Evolutionary conservation across 2,888 invertebrate species (phyloP).

Genomic region (Sinhomidia bicolor): DNA sequence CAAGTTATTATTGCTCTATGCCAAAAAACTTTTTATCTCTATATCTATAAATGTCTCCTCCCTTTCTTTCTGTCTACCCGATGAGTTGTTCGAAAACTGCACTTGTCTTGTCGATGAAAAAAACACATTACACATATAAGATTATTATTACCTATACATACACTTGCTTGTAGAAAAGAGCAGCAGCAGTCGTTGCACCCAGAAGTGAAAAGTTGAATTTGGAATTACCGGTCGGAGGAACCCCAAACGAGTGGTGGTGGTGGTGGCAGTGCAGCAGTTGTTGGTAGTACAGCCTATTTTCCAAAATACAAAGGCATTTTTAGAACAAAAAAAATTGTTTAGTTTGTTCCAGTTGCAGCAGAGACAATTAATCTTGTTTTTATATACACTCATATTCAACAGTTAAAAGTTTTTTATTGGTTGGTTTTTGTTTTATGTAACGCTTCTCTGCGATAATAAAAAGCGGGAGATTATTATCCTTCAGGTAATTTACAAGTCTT

Average conservation of each 20-base stretch:
- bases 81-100: not conserved
- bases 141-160: no score
- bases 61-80: not conserved
- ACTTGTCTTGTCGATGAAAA: not conserved
- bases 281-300: not conserved
- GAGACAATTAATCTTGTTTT: constrained; percentile 7
- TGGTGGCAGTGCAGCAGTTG: not conserved
- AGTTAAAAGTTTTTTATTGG: not conserved
- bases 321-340: not conserved
- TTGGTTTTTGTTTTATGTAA: no score
- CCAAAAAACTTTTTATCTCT: not conserved
- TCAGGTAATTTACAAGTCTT: no score
- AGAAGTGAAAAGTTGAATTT: not conserved
- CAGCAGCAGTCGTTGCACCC: constrained; percentile 38
- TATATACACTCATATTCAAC: not conserved
- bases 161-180: not conserved
- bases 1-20: not conserved
- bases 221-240: constrained; percentile 27
- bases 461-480: no score
- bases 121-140: not conserved
- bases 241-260: not conserved
- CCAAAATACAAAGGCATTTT: not conserved
- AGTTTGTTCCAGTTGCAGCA: not conserved
- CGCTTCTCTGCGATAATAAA: no score
- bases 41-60: not conserved